Evolutionary conservation across 2,113 vertebrate species (phyloP), one percentile per base, ranked within the genome.

Genomic region (Tor tambroides): DNA sequence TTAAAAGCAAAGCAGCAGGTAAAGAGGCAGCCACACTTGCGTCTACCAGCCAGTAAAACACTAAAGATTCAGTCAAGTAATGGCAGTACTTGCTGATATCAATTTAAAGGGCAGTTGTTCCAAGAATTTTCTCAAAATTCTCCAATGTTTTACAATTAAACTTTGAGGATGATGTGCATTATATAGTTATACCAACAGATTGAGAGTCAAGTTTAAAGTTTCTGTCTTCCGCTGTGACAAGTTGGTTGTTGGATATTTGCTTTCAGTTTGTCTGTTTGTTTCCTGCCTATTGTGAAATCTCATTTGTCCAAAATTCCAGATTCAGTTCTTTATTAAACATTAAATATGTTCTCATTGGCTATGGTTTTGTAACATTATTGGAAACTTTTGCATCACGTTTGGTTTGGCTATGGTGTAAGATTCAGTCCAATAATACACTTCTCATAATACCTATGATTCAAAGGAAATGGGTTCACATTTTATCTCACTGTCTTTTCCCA

Each of bases 1-100:
- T 95, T 94, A 94, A 92, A 95, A 93, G 95, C 95, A 94, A 94
- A 89, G 82, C 86, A 32, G 88, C 1, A 5, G 46, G 54, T 69
- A 17, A 32, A 41, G 83, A 49, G 38, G 54, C 54, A 83, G 83
- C 77, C 87, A 90, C 87, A 86, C 79, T 91, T 80, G 91, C 88
- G 87, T 51, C 88, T 88, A 54, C 65, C 85, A 81, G 88, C 90
- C 91, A 92, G 87, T 69, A 91, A 78, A 86, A 84, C 23, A 9
- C 41, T 2, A 4, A 35, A 71, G 26, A 56, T 83, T 11, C 56
- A 82, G 61, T 86, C 83, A 87, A 87, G 56, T 43, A 76, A 75
- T 38, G 84, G 6, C n/a, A 19, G 74, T 19, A 17, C 46, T 69
- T 35, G 71, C 21, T 59, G 21, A 43, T 7, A 6, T 49, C 12